Evolutionary conservation across 2,113 vertebrate genomes (phyloP).

Genomic region (Leucopternis melanops): DNA sequence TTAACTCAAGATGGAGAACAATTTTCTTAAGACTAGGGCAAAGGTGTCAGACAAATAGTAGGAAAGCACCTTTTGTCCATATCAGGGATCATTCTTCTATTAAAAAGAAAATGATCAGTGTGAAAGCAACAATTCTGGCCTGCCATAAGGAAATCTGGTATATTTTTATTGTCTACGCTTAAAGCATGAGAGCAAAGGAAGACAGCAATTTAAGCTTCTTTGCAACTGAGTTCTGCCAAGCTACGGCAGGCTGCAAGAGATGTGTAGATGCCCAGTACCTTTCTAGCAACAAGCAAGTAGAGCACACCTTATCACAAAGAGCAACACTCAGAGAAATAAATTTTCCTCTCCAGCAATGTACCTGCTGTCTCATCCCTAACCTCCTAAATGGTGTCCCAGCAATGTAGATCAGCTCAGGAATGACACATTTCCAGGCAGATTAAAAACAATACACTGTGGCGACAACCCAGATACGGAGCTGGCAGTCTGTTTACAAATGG

Average conservation of each 20-base stretch:
- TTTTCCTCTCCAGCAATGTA: not conserved
- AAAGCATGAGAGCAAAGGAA: not conserved
- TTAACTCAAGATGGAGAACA: not conserved
- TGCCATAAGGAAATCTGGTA: not conserved
- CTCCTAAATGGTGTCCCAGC: not conserved
- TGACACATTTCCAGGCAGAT: not conserved
- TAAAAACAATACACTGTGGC: not conserved
- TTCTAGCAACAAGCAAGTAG: not conserved
- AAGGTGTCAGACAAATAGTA: not conserved
- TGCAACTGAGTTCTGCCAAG: not conserved
- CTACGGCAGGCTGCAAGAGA: not conserved
- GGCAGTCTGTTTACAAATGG: not conserved
- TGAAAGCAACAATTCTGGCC: not conserved
- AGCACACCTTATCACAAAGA: not conserved
- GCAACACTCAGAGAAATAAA: not conserved
- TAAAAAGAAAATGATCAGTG: not conserved
- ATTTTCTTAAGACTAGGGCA: not conserved
- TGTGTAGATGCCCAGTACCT: not conserved
- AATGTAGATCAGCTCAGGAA: not conserved
- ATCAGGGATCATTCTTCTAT: not conserved
- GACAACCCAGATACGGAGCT: not conserved
- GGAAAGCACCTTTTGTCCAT: not conserved
- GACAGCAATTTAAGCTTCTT: not conserved
- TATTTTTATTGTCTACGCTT: not conserved
- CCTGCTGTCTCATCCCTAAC: not conserved